Percentiles rank a stretch among this genome's conserved stretches.
phyloP scores from a whole-genome alignment of 2,797 vertebrate genomes.

The Anabas testudineus region DNA sequence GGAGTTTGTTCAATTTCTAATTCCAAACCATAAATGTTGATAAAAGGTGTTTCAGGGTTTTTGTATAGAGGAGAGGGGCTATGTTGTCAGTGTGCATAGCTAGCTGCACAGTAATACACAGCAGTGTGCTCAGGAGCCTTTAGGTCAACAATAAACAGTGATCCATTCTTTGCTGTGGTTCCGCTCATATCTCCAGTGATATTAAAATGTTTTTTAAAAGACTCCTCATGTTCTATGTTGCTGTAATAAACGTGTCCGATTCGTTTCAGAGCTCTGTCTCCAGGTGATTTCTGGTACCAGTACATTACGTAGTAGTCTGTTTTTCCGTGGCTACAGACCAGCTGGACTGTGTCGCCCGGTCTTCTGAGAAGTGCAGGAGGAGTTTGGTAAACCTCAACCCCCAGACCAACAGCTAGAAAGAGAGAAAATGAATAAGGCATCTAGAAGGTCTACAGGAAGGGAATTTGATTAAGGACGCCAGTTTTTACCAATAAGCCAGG shows the following conservation, averaged over 20 bases:
- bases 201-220: constrained; percentile 17
- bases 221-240: neutral
- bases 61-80: constrained; percentile 1
- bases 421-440: neutral
- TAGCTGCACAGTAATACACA: constrained; percentile 38
- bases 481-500: constrained; percentile 41
- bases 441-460: no score
- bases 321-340: neutral
- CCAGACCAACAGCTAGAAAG: constrained; percentile 29
- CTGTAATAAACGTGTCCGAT: constrained; percentile 44
- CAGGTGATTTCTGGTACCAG: constrained; percentile 68
- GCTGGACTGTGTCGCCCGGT: neutral
- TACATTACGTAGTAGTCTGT: constrained; percentile 63
- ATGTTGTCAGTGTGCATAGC: neutral
- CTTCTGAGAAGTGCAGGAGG: constrained; percentile 8
- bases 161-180: constrained; percentile 23
- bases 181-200: constrained; percentile 50
- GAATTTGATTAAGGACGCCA: no score
- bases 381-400: constrained; percentile 50
- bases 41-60: constrained; percentile 2
- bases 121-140: constrained; percentile 8
- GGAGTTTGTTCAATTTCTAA: neutral
- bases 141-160: constrained; percentile 3
- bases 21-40: neutral
- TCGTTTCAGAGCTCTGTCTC: constrained; percentile 44